Percentiles rank a stretch among this genome's conserved stretches.
Evolutionary conservation across 2,888 invertebrate genomes (phyloP).

Genomic region (Amphipyra tragopoginis): DNA sequence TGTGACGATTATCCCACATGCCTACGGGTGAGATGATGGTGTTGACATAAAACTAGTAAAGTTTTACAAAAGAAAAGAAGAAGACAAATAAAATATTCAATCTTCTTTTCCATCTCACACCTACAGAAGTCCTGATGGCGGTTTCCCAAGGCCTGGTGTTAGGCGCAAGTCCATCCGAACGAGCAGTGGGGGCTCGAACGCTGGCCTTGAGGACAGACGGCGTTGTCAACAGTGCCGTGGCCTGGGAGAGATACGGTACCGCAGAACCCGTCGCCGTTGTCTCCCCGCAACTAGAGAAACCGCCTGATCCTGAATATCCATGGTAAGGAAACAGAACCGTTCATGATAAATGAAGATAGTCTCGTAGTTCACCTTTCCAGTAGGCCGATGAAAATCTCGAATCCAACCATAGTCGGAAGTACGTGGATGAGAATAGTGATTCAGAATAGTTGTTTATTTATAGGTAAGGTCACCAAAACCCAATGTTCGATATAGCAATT

Average conservation of each 20-base stretch:
- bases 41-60: no score
- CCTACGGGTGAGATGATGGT: no score
- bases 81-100: not conserved
- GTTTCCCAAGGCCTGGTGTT: slow-evolving; percentile 93
- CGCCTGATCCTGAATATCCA: slow-evolving; percentile 92
- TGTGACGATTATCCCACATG: no score
- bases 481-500: no score
- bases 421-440: no score
- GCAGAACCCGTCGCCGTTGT: slow-evolving; percentile 83
- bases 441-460: no score
- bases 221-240: slow-evolving; percentile 79
- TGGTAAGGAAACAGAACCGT: slow-evolving; percentile 87
- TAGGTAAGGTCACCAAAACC: no score
- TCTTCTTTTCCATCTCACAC: slow-evolving; percentile 10
- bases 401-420: no score
- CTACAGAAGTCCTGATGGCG: slow-evolving; percentile 92
- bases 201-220: slow-evolving; percentile 79
- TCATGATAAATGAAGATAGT: no score
- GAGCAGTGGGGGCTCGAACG: slow-evolving; percentile 89
- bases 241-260: slow-evolving; percentile 81
- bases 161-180: slow-evolving; percentile 78
- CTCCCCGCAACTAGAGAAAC: slow-evolving; percentile 90
- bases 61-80: no score
- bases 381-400: no score
- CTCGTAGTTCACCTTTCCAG: no score